Conservation (phyloP, 2,888 invertebrate species). For the Erannis defoliaria region DNA sequence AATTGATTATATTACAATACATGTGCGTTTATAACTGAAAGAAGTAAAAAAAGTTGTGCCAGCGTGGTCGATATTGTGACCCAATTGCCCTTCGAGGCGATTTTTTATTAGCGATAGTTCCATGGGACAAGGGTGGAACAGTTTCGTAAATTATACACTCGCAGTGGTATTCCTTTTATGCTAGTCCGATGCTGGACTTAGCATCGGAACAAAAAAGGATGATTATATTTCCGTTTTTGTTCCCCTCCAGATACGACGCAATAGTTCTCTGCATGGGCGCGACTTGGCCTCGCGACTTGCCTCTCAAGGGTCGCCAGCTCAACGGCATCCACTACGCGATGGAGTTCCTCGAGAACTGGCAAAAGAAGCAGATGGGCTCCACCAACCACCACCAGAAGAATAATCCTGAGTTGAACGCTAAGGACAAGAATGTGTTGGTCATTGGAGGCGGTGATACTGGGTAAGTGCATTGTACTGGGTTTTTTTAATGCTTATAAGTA, state of each 20-base stretch:
- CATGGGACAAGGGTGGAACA: too few species aligned
- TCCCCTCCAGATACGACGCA: slow-evolving; percentile 90
- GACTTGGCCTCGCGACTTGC: slow-evolving; percentile 98
- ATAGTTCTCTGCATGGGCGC: slow-evolving; percentile 97
- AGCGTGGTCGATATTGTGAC: too few species aligned
- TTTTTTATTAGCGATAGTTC: too few species aligned
- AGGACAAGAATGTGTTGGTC: slow-evolving; percentile 97
- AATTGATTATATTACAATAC: too few species aligned
- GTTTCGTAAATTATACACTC: too few species aligned
- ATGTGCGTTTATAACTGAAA: too few species aligned
- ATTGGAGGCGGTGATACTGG: slow-evolving; percentile 96
- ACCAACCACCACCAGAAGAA: slow-evolving; percentile 62
- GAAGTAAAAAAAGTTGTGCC: too few species aligned
- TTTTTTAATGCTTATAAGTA: background rate
- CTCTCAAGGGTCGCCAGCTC: slow-evolving; percentile 94
- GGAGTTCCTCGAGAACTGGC: slow-evolving; percentile 98
- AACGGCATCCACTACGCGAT: slow-evolving; percentile 99
- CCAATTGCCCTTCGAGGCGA: too few species aligned
- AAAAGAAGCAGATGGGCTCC: slow-evolving; percentile 95
- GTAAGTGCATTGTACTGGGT: slow-evolving; percentile 51
- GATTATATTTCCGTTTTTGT: background rate
- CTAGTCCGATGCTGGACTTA: too few species aligned
- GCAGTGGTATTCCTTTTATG: too few species aligned
- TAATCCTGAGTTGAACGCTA: slow-evolving; percentile 90
- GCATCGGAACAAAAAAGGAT: too few species aligned